Conservation (phyloP, 35 echinoderm and acorn worm genomes). For the Apostichopus japonicus region DNA sequence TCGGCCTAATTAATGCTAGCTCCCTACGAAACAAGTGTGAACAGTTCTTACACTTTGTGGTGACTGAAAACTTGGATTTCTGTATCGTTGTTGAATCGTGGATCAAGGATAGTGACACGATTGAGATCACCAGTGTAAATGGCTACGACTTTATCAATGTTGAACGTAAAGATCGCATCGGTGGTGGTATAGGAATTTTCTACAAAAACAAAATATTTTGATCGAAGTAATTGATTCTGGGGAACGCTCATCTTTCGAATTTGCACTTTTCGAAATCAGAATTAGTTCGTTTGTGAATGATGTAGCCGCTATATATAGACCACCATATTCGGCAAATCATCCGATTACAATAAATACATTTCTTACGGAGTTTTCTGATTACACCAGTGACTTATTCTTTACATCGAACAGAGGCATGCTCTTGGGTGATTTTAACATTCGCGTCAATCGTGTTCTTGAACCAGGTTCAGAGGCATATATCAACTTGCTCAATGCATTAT, state of each 20-base stretch:
- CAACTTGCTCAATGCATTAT: neutral
- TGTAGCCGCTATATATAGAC: slow-evolving; percentile 33
- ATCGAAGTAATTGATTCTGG: slow-evolving; percentile 7
- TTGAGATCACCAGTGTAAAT: slow-evolving; percentile 40
- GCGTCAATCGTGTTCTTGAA: neutral
- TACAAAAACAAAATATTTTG: slow-evolving; percentile 26
- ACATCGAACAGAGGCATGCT: slow-evolving; percentile 19
- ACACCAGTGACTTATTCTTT: neutral
- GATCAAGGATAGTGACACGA: slow-evolving; percentile 29
- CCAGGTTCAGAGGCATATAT: neutral
- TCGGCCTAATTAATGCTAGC: slow-evolving; percentile 39
- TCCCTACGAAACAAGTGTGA: slow-evolving; percentile 37
- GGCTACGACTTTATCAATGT: slow-evolving; percentile 31
- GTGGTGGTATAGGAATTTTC: slow-evolving; percentile 53
- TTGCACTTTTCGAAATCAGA: slow-evolving; percentile 23
- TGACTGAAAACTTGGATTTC: slow-evolving; percentile 9
- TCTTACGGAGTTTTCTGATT: neutral
- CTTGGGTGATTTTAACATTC: slow-evolving; percentile 26
- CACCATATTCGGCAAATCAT: neutral
- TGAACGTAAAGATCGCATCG: slow-evolving; percentile 28
- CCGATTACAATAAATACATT: neutral
- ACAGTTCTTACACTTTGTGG: slow-evolving; percentile 29
- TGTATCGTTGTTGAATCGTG: slow-evolving; percentile 51
- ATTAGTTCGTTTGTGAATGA: slow-evolving; percentile 21
- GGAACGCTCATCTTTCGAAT: slow-evolving; percentile 45